Evolutionary conservation across 92 coral and sea anemone genomes (phyloP).

Genomic region (Desmophyllum pertusum): DNA sequence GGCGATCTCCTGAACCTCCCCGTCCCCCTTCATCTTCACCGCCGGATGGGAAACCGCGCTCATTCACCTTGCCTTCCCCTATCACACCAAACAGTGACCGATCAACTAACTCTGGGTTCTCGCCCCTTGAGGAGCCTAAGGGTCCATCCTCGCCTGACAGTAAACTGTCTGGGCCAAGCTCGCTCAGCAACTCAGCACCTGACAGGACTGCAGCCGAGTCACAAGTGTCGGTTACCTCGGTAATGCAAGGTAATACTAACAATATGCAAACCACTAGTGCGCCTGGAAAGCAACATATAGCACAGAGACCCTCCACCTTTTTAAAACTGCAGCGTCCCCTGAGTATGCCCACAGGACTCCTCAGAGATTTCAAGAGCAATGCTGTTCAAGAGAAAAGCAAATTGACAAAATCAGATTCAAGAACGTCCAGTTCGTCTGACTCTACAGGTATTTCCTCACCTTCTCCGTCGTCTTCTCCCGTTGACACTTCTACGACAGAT

Average conservation of each 20-base stretch:
- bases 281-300: neutral
- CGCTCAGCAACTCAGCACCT: neutral
- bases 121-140: constrained; percentile 15
- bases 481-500: constrained; percentile 18
- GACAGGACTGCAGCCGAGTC: neutral
- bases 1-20: constrained; percentile 15
- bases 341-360: constrained; percentile 27
- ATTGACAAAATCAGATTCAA: constrained; percentile 1
- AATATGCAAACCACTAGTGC: neutral
- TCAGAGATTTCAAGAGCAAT: neutral
- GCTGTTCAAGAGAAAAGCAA: neutral
- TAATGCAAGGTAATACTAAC: neutral
- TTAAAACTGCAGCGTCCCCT: constrained; percentile 28
- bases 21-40: constrained; percentile 49
- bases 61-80: constrained; percentile 32
- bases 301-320: neutral
- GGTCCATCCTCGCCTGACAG: neutral
- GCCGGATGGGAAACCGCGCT: neutral
- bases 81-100: constrained; percentile 14
- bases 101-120: constrained; percentile 44
- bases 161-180: neutral
- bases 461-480: constrained; percentile 30
- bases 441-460: constrained; percentile 22
- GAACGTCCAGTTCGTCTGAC: constrained; percentile 17
- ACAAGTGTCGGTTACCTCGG: neutral